Base-by-base conservation (phyloP, 2,113 vertebrate genomes). In the Steatornis caripensis region DNA sequence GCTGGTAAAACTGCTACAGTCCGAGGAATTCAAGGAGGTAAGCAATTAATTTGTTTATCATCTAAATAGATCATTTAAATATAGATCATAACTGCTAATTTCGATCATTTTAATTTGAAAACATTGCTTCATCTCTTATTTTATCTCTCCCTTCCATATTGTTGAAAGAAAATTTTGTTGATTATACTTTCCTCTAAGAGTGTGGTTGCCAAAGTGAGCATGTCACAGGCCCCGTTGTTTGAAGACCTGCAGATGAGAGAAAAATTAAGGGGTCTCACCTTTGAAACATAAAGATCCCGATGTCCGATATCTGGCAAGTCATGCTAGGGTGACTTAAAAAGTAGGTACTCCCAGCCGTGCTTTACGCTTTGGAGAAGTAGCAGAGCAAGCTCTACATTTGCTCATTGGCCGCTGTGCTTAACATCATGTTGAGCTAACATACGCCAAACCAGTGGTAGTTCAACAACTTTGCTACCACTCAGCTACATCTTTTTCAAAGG, bases 1-100 rank as follows among this genome's bases (percentile, higher is more conserved):
- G 99, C 99, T 92, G 99, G 99, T 23, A 99, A 99, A 98, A 99
- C 99, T 2, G 98, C 99, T 72, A 98, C 98, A 34, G 98, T 99
- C 34, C 98, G 98, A 97, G 99, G 99, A 91, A 99, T 99, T 95
- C 99, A 99, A 97, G 99, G 99, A 99, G 99, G 99, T 99, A 86
- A 98, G 89, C 48, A 71, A 32, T 62, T 45, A 37, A 49, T 80
- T 74, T 54, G 41, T 87, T 77, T 66, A 14, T 92, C 20, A 37
- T 75, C 19, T 74, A 68, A 69, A 75, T 6, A 23, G 9, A 83
- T 4, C 10, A 29, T 49, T 93, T 23, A 79, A 86, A 80, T 41
- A 77, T 21, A 72, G 30, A 48, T 21, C 29, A 22, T 62, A 7
- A 66, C 41, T 81, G n/a, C 39, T 57, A 8, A 32, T 49, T 86